Base-by-base conservation (phyloP, 2,888 invertebrate species). In the Oligia fasciuncula region DNA sequence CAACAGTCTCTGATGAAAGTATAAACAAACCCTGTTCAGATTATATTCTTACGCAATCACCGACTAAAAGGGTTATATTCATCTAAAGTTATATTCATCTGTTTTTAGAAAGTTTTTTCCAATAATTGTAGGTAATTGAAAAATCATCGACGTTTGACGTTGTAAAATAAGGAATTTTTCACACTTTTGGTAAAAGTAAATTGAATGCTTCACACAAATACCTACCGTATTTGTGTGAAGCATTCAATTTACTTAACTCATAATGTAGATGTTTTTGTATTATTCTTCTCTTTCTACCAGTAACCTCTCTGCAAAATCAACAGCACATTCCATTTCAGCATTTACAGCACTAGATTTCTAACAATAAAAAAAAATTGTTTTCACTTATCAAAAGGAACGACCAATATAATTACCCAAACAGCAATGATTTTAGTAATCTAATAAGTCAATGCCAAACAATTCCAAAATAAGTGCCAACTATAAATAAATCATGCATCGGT, bases 391-490 rank as follows among this genome's bases (percentile, higher is more conserved):
- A 40, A 43, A 29, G 29, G 17, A 57, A 57, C 0, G 2, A 46
- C 2, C 11, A 46, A 29, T 17, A n/a, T n/a, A n/a, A n/a, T 68
- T 51, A 80, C 74, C 67, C 35, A 70, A 60, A n/a, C 62, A 43
- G 13, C 40, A 40, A 5, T 40, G 40, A 40, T 40, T 40, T 40
- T 5, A 40, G 40, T 40, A 40, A 40, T 40, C 6, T 40, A 29
- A 6, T 40, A 40, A 5, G 5, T 40, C 40, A 40, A 40, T 40
- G 40, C 63, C 35, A 70, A 63, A n/a, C 62, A 43, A 17, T 66
- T 11, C 40, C 68, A 62, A 75, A 83, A 72, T 85, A 85, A 75
- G 14, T 60, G 17, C 23, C 4, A 76, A 77, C 62, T 67, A 73
- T 54, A 73, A 57, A 57, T 70, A 70, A 70, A 3, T 69, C 51